These are phyloP conservation scores for Pteria penguin DNA, from an alignment of 2,888 invertebrate genomes.

Conservation along the genomic window DNA sequence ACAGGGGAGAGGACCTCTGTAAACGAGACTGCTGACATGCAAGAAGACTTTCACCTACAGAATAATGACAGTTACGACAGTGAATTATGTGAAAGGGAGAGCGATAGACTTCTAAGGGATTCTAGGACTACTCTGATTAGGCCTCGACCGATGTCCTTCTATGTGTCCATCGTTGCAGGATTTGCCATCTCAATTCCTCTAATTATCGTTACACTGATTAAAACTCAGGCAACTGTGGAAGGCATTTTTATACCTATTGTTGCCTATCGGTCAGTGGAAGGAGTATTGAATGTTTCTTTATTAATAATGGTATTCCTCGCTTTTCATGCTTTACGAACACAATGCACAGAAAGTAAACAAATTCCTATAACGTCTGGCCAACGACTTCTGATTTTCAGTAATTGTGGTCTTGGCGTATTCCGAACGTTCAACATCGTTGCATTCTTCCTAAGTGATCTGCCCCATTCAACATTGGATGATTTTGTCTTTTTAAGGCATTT, in stretches of 20 bases:
- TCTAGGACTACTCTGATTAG: not conserved
- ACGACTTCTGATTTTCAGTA: not conserved
- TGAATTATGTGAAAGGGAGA: not conserved
- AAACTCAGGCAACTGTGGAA: not conserved
- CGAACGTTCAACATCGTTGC: not conserved
- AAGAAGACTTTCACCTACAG: too few species aligned
- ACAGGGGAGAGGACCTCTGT: too few species aligned
- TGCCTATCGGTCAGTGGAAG: not conserved
- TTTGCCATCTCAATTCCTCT: not conserved
- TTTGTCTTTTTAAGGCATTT: not conserved
- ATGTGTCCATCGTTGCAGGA: not conserved
- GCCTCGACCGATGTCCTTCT: not conserved
- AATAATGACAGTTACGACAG: not conserved
- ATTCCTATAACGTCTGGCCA: not conserved
- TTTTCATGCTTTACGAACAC: not conserved
- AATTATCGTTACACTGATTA: not conserved
- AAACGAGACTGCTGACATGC: too few species aligned
- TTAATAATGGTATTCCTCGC: not conserved
- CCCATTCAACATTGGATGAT: not conserved
- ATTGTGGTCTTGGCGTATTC: not conserved
- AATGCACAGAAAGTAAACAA: not conserved
- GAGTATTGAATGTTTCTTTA: not conserved
- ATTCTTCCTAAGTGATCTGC: not conserved
- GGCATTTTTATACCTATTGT: not conserved
- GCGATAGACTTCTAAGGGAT: not conserved